phyloP scores from a whole-genome alignment of 2,888 invertebrate genomes.

The Tholera decimalis region DNA sequence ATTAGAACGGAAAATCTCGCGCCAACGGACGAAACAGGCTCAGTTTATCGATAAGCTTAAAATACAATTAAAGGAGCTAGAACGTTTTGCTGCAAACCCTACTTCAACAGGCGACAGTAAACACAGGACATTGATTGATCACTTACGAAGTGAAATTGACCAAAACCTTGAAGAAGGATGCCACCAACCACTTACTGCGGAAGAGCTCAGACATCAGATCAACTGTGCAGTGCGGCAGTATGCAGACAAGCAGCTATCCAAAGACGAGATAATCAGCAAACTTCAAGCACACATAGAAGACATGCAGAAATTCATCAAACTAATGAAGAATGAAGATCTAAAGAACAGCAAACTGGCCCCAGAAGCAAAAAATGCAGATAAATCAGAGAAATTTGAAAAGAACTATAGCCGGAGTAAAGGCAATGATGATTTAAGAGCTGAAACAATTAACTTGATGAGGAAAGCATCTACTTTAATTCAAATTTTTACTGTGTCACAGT shows the following conservation, averaged over 20 bases:
- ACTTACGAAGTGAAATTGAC: constrained; percentile 96
- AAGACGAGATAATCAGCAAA: constrained; percentile 98
- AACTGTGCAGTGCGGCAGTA: constrained; percentile 97
- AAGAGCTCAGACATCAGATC: constrained; percentile 97
- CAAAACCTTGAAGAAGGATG: constrained; percentile 96
- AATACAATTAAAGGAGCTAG: constrained; percentile 97
- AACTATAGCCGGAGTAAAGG: constrained; percentile 79
- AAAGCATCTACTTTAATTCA: constrained; percentile 97
- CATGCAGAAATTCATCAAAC: constrained; percentile 98
- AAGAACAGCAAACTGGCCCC: constrained; percentile 74
- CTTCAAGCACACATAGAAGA: constrained; percentile 99
- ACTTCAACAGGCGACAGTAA: constrained; percentile 95
- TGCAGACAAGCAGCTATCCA: constrained; percentile 98
- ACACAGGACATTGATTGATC: constrained; percentile 97
- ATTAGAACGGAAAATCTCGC: constrained; percentile 88
- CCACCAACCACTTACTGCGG: constrained; percentile 93
- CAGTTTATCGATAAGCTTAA: constrained; percentile 97
- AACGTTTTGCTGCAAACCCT: constrained; percentile 97
- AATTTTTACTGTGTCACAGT: constrained; percentile 97
- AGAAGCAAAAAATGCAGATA: constrained; percentile 75
- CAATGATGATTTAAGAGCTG: constrained; percentile 87
- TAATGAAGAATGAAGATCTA: constrained; percentile 96
- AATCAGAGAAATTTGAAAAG: constrained; percentile 84
- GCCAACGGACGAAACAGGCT: constrained; percentile 81
- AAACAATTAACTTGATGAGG: constrained; percentile 95